Evolutionary conservation across 2,113 vertebrate species (phyloP).

Genomic region (Cyprinodon variegatus): DNA sequence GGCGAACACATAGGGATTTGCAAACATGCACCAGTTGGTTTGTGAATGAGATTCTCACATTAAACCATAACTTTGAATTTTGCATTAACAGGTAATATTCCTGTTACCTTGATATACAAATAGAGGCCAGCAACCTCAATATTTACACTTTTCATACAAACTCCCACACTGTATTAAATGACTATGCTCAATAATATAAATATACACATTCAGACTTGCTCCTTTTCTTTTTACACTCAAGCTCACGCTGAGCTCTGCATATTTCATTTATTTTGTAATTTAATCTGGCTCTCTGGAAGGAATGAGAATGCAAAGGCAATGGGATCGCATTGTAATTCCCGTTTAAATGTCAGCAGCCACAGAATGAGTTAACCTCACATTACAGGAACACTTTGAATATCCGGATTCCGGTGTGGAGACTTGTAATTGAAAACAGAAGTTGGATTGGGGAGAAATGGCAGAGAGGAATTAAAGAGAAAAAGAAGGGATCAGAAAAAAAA

Average conservation of each 20-base stretch:
- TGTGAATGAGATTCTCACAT: constrained; percentile 24
- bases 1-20: constrained; percentile 8
- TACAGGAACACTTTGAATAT: constrained; percentile 71
- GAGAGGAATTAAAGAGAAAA: constrained; percentile 23
- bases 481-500: constrained; percentile 18
- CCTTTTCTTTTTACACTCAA: constrained; percentile 21
- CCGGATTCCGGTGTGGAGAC: constrained; percentile 64
- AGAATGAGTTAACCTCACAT: constrained; percentile 76
- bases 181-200: constrained; percentile 50
- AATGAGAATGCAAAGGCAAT: constrained; percentile 83
- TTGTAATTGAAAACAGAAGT: constrained; percentile 75
- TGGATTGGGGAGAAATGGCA: constrained; percentile 16
- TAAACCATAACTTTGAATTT: constrained; percentile 81
- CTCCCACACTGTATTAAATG: constrained; percentile 41
- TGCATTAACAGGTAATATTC: constrained; percentile 92
- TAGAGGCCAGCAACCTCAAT: constrained; percentile 87
- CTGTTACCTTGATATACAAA: constrained; percentile 82
- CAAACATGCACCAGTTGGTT: constrained; percentile 21
- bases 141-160: constrained; percentile 64
- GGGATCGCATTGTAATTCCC: constrained; percentile 84
- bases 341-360: constrained; percentile 86
- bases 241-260: constrained; percentile 77
- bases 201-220: constrained; percentile 30
- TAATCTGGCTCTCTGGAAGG: constrained; percentile 87
- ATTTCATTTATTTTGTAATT: constrained; percentile 97